Percentiles rank a stretch among this genome's conserved stretches.
Conservation (phyloP, 2,797 vertebrate species). For the Oryzias dopingdopingensis region DNA sequence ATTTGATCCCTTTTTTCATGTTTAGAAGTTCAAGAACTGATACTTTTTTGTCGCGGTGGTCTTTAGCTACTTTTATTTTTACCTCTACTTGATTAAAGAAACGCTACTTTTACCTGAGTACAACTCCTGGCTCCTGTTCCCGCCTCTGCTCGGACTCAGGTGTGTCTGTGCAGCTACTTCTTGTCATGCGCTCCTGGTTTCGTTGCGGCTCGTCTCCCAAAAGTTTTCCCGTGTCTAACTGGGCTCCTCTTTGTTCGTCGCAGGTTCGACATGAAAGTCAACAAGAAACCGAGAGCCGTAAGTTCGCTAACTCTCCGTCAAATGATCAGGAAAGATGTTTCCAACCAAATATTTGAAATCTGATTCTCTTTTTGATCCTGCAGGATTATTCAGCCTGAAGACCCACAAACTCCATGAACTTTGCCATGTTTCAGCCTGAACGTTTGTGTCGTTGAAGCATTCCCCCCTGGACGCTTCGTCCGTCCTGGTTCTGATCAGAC, state of each 20-base stretch:
- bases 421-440: constrained; percentile 49
- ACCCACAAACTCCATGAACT: constrained; percentile 10
- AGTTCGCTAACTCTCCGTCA: constrained; percentile 52
- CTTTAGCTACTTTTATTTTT: no score
- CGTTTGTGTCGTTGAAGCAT: constrained; percentile 52
- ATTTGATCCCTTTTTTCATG: no score
- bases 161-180: no score
- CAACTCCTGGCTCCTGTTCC: no score
- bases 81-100: no score
- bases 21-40: no score
- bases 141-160: no score
- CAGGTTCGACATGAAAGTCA: constrained; percentile 99
- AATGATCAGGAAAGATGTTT: not conserved
- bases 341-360: no score
- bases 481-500: constrained; percentile 19
- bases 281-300: constrained; percentile 98
- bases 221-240: constrained; percentile 55
- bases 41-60: no score
- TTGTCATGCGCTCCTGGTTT: not conserved
- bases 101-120: no score
- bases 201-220: not conserved
- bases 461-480: constrained; percentile 20
- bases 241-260: constrained; percentile 58
- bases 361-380: not conserved
- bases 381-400: constrained; percentile 76